These are phyloP conservation scores for Taenaris catops DNA, from an alignment of 2,888 invertebrate species.

Conservation along the genomic window DNA sequence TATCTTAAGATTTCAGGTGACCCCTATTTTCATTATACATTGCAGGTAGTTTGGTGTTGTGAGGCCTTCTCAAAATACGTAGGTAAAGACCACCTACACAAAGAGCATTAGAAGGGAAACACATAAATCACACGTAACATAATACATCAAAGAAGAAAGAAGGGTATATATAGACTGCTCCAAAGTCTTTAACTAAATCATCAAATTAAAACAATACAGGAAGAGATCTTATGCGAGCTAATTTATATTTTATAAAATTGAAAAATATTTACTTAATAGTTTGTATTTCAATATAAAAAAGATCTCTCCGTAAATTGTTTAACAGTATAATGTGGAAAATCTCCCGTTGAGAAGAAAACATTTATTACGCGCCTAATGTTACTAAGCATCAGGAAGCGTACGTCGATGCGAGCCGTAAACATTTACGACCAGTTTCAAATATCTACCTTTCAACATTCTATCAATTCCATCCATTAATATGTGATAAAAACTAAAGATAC, in stretches of 20 bases:
- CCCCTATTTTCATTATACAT: conserved; percentile 51
- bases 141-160: conserved; percentile 64
- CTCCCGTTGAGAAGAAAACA: conserved; percentile 68
- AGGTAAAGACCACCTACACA: conserved; percentile 43
- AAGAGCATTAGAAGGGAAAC: conserved; percentile 52
- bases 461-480: too few relatives aligned
- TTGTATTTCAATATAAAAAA: too few relatives aligned
- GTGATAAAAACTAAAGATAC: too few relatives aligned
- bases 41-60: conserved; percentile 36
- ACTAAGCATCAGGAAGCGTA: conserved; percentile 75
- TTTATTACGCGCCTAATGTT: conserved; percentile 78
- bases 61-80: conserved; percentile 52
- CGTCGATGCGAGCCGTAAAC: conserved; percentile 73
- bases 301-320: conserved; percentile 24
- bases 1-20: conserved; percentile 53
- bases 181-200: conserved; percentile 34
- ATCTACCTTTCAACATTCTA: conserved; percentile 41
- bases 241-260: not conserved
- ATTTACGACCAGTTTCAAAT: conserved; percentile 70
- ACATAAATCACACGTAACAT: conserved; percentile 60
- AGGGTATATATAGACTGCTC: conserved; percentile 44
- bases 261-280: too few relatives aligned
- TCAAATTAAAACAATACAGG: conserved; percentile 44
- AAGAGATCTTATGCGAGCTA: conserved; percentile 26
- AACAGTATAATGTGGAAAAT: conserved; percentile 49